Base-by-base conservation (phyloP, 2,113 vertebrate species). In the Pontoporia blainvillei region DNA sequence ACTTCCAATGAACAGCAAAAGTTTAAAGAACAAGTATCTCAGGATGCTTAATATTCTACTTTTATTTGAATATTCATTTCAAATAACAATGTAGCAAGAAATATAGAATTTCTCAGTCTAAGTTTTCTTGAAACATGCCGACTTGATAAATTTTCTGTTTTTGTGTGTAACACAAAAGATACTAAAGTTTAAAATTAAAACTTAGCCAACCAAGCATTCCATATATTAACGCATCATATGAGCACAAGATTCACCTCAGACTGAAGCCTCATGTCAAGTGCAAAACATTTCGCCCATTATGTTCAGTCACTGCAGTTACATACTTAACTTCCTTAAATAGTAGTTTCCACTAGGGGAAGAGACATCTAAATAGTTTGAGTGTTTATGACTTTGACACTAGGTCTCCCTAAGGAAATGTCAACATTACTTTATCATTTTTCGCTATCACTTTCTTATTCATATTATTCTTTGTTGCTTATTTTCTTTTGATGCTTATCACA, bases 261-360 rank as follows among this genome's bases (percentile, higher is more conserved):
- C n/a, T 97, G 81, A 96, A 95, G 90, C 76, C 75, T 95, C 44
- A 52, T 84, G 84, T n/a, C 96, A 96, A 94, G 49, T 5, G 41
- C 15, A 96, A 94, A 97, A 86, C 89, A 0, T 83, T 84, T 90
- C 87, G 54, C 72, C 90, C 87, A 94, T 93, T 96, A 96, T 93
- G 86, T 87, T 97, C 91, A 85, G 61, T 91, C 85, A 96, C 5
- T 94, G 71, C n/a, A 86, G 52, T 96, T 93, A 97, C 96, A 97
- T 91, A 96, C 85, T 72, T 91, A 82, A 39, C 76, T 94, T 90
- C 92, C 85, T 97, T 94, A 97, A 97, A 96, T 36, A 96, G 67
- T 94, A 92, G 52, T 94, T 96, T 88, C 90, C 78, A 89, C 71
- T 91, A 84, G 57, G 66, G 75, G 91, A 96, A 90, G 76, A 82